Conservation (phyloP, 64 coral and sea anemone genomes). For the Pachyseris speciosa region DNA sequence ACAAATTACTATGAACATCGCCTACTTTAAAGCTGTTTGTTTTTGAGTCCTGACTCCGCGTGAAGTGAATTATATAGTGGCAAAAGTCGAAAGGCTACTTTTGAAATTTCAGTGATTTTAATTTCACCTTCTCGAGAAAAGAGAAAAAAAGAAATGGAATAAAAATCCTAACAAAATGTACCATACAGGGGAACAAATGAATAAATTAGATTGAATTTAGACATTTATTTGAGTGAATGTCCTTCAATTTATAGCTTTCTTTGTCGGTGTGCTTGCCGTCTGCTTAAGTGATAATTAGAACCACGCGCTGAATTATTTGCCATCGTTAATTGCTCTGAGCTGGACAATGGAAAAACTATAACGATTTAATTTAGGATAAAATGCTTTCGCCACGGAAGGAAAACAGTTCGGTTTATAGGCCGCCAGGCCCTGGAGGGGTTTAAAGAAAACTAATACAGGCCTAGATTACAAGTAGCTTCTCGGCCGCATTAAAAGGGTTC, state of each 20-base stretch:
- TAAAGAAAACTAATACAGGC: not conserved
- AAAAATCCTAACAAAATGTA: not conserved
- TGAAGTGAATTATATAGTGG: not conserved
- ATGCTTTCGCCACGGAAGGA: constrained; percentile 26
- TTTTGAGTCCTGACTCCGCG: not conserved
- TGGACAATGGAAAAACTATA: constrained; percentile 78
- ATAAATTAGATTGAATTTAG: constrained; percentile 51
- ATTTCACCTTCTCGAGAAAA: not conserved
- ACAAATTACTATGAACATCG: constrained; percentile 11
- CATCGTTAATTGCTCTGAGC: constrained; percentile 78
- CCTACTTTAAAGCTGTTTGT: not conserved
- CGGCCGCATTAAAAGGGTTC: not conserved
- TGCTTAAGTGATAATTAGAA: constrained; percentile 79
- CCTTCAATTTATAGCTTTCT: constrained; percentile 56
- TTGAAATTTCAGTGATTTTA: not conserved
- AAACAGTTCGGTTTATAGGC: constrained; percentile 26
- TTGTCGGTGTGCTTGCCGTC: constrained; percentile 41
- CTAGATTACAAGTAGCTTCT: not conserved
- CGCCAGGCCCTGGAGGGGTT: not conserved
- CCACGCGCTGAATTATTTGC: constrained; percentile 75
- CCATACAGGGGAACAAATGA: constrained; percentile 1
- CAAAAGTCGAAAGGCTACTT: constrained; percentile 4
- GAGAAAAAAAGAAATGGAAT: not conserved
- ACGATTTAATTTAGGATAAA: constrained; percentile 74
- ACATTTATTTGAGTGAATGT: constrained; percentile 70